A percentile compares a stretch with the other conserved stretches of the same genome.
Evolutionary conservation across 2,888 invertebrate species (phyloP).

Genomic region (Phalangium opilio): DNA sequence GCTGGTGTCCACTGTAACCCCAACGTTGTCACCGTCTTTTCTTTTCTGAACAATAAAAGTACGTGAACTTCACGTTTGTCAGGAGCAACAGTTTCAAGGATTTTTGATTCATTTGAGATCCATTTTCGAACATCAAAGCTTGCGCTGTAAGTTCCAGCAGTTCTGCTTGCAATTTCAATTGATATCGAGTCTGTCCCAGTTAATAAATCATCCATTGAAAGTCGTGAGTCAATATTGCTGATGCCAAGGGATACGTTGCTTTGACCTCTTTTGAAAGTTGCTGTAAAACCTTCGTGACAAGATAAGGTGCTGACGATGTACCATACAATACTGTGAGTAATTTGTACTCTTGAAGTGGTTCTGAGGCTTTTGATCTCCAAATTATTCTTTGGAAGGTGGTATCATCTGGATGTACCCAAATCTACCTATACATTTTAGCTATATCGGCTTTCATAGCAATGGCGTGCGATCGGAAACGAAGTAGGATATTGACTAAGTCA

Average conservation of each 20-base stretch:
- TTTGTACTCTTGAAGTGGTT: no score
- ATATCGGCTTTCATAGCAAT: constrained; percentile 28
- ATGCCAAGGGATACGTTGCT: constrained; percentile 9
- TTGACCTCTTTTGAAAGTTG: constrained; percentile 18
- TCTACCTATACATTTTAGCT: constrained; percentile 29
- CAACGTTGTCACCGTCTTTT: no score
- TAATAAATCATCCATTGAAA: constrained; percentile 25
- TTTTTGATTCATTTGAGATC: not conserved
- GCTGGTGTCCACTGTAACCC: no score
- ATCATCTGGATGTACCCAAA: constrained; percentile 9
- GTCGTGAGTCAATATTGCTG: constrained; percentile 15
- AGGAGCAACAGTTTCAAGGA: not conserved
- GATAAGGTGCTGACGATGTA: constrained; percentile 23
- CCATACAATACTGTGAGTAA: constrained; percentile 23
- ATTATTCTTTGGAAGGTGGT: constrained; percentile 9
- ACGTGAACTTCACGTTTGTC: not conserved
- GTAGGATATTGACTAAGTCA: constrained; percentile 25
- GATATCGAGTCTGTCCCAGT: not conserved
- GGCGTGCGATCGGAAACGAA: constrained; percentile 23
- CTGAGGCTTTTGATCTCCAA: no score
- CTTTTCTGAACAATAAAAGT: not conserved
- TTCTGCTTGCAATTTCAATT: not conserved
- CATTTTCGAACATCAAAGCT: not conserved
- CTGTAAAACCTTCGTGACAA: constrained; percentile 23
- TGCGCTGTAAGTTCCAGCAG: not conserved